Conservation (phyloP, 2,888 invertebrate genomes). For the Carcina quercana region DNA sequence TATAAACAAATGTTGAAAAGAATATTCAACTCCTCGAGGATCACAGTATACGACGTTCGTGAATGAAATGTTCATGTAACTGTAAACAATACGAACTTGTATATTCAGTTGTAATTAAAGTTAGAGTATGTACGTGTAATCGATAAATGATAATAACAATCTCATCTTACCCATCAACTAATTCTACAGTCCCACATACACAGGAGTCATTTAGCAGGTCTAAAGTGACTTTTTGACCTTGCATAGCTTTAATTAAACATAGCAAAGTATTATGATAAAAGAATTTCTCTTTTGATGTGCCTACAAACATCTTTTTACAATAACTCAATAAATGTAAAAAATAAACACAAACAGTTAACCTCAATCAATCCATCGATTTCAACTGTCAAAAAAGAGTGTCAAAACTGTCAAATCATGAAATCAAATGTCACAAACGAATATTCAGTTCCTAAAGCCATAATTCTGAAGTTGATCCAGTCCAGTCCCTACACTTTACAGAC, state of each 20-base stretch:
- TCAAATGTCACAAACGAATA: too few species aligned
- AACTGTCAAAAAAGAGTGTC: too few species aligned
- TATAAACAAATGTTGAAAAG: constrained; percentile 77
- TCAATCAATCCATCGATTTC: too few species aligned
- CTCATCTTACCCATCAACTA: constrained; percentile 79
- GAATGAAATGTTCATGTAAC: constrained; percentile 80
- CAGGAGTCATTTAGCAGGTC: constrained; percentile 80
- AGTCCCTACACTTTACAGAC: too few species aligned
- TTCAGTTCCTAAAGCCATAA: too few species aligned
- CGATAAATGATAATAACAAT: background rate
- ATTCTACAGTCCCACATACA: constrained; percentile 74
- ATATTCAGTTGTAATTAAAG: background rate
- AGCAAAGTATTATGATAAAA: constrained; percentile 75
- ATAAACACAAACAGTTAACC: too few species aligned
- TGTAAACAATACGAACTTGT: constrained; percentile 34
- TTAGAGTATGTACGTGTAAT: constrained; percentile 1
- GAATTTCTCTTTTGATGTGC: constrained; percentile 53
- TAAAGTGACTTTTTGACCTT: constrained; percentile 75
- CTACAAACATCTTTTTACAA: constrained; percentile 37
- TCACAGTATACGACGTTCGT: constrained; percentile 77
- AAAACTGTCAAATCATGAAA: too few species aligned
- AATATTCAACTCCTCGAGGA: constrained; percentile 72
- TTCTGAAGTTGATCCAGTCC: too few species aligned
- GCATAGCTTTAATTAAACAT: constrained; percentile 76
- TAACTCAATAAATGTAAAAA: too few species aligned